Percentiles rank a stretch among this genome's conserved stretches.
Conservation (phyloP, 2,888 invertebrate species). For the Ferdinandea cuprea region DNA sequence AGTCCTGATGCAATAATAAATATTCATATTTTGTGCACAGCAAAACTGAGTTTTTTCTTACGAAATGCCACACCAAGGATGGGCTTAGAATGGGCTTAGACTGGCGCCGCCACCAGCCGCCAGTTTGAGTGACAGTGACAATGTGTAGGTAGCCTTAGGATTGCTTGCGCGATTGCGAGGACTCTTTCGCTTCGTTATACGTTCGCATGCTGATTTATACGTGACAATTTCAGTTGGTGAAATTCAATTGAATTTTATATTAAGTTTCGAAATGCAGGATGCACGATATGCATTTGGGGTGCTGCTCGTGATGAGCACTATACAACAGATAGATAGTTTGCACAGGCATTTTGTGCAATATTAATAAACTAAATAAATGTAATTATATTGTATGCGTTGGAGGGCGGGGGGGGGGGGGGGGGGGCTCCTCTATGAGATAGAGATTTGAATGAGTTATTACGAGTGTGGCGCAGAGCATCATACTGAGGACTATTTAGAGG, state of each 20-base stretch:
- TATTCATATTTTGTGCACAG: constrained; percentile 67
- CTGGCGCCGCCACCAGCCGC: too few species aligned
- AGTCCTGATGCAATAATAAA: constrained; percentile 66
- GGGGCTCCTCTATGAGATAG: too few species aligned
- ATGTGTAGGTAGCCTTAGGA: constrained; percentile 44
- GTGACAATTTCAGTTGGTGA: constrained; percentile 69
- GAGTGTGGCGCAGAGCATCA: not conserved
- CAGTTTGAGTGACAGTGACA: constrained; percentile 20
- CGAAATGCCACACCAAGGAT: constrained; percentile 29
- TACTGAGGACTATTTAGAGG: too few species aligned
- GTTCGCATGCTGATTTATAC: constrained; percentile 59
- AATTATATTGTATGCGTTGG: constrained; percentile 47
- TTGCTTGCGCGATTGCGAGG: constrained; percentile 38
- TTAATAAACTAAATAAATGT: constrained; percentile 69
- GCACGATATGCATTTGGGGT: constrained; percentile 60
- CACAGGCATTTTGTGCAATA: constrained; percentile 62
- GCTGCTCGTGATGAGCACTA: too few species aligned
- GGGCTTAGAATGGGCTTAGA: not conserved
- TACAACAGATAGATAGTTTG: constrained; percentile 11
- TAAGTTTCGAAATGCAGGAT: constrained; percentile 63
- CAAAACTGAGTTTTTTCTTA: constrained; percentile 30
- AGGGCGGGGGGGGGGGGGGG: too few species aligned
- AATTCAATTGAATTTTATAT: constrained; percentile 73
- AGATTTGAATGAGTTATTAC: too few species aligned
- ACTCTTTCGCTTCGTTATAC: constrained; percentile 29